phyloP scores from a whole-genome alignment of 2,888 invertebrate genomes.

The Pollenia griseotomentosa region DNA sequence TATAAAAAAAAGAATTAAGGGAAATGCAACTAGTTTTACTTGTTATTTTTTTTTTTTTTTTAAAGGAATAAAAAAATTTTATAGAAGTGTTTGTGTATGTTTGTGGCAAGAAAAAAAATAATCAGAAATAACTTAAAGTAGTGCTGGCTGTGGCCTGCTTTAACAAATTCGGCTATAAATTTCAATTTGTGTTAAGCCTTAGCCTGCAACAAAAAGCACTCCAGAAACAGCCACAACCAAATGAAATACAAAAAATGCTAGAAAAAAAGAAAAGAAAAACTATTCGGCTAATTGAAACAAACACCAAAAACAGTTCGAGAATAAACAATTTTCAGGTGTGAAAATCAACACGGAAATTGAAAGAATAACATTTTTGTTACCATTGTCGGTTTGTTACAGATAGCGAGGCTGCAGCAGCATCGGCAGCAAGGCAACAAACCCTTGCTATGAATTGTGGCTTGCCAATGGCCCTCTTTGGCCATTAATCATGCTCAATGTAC shows the following conservation, averaged over 20 bases:
- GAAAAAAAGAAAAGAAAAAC: conserved; percentile 48
- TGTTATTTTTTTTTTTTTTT: conserved; percentile 29
- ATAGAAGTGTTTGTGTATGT: conserved; percentile 14
- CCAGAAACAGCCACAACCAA: conserved; percentile 57
- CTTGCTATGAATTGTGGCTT: conserved; percentile 69
- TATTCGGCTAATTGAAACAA: conserved; percentile 70
- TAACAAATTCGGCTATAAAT: conserved; percentile 81
- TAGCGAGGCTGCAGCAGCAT: conserved; percentile 23
- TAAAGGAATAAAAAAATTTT: conserved; percentile 14
- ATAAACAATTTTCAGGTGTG: conserved; percentile 81
- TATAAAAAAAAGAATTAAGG: background rate
- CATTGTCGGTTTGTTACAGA: conserved; percentile 75
- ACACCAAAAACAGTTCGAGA: conserved; percentile 70
- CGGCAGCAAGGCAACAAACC: conserved; percentile 59
- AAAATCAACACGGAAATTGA: conserved; percentile 78
- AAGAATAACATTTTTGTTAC: conserved; percentile 73
- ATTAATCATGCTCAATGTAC: conserved; percentile 81
- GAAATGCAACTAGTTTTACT: conserved; percentile 69
- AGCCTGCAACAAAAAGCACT: conserved; percentile 64
- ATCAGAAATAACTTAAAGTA: conserved; percentile 74
- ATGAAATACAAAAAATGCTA: conserved; percentile 41
- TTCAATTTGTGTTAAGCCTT: conserved; percentile 80
- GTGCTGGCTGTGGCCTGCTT: conserved; percentile 71
- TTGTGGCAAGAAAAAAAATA: conserved; percentile 39
- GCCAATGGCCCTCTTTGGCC: conserved; percentile 82